Conservation (phyloP, 2,113 vertebrate genomes). For the Mormyrus lacerda region DNA sequence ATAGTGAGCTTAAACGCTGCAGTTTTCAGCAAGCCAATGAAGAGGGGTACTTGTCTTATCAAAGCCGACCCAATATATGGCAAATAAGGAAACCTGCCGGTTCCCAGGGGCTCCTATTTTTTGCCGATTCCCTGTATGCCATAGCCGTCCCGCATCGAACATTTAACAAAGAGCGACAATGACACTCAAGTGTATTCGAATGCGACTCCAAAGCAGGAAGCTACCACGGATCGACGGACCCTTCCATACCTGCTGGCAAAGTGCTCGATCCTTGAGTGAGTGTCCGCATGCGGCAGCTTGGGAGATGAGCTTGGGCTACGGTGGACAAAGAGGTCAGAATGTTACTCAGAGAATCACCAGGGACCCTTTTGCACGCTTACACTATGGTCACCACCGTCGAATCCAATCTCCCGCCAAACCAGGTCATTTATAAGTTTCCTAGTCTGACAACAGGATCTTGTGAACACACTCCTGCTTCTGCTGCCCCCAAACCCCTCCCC, state of each 20-base stretch:
- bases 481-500: background rate
- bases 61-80: background rate
- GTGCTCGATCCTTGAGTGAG: constrained; percentile 73
- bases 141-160: background rate
- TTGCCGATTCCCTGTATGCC: background rate
- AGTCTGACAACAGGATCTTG: background rate
- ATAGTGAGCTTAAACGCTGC: background rate
- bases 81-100: background rate
- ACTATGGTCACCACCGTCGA: background rate
- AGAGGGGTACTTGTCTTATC: background rate
- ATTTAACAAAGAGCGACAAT: background rate
- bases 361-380: background rate
- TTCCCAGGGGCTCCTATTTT: background rate
- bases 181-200: background rate
- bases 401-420: background rate
- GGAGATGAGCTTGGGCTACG: constrained; percentile 68
- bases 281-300: constrained; percentile 67
- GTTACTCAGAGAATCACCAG: background rate
- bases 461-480: background rate
- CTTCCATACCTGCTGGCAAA: constrained; percentile 70
- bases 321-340: constrained; percentile 28
- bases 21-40: background rate
- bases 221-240: no score
- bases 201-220: background rate
- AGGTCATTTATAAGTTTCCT: background rate